phyloP scores from a whole-genome alignment of 2,113 vertebrate genomes.

The Haemorhous mexicanus region DNA sequence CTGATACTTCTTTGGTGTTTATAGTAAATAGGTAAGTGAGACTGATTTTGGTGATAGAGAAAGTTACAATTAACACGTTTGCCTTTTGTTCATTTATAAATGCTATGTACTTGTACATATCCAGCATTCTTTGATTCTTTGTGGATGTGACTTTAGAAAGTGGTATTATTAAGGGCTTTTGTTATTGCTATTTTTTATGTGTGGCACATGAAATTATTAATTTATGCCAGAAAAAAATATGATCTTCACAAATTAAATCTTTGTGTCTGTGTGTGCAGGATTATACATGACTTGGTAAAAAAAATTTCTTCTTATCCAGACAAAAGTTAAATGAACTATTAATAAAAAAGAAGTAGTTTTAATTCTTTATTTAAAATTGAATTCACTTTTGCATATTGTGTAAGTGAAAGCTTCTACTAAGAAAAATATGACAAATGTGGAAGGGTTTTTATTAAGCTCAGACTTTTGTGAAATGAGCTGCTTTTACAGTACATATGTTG shows the following conservation, averaged over 20 bases:
- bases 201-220: not conserved
- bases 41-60: not conserved
- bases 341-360: not conserved
- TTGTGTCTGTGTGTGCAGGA: accelerated
- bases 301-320: not conserved
- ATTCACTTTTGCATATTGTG: not conserved
- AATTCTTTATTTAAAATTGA: not conserved
- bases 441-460: not conserved
- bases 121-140: not conserved
- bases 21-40: not conserved
- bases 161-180: not conserved
- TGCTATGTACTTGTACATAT: not conserved
- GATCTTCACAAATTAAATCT: not conserved
- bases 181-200: not conserved
- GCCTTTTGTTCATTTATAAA: not conserved
- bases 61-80: not conserved
- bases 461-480: not conserved
- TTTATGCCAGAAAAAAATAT: not conserved
- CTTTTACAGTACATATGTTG: not conserved
- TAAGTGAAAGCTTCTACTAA: not conserved
- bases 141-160: not conserved
- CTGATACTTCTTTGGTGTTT: not conserved
- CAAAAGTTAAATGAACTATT: not conserved
- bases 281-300: not conserved
- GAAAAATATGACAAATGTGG: not conserved